Evolutionary conservation across 2,113 vertebrate genomes (phyloP), one percentile per base, ranked within the genome.

Genomic region (Macquaria australasica): DNA sequence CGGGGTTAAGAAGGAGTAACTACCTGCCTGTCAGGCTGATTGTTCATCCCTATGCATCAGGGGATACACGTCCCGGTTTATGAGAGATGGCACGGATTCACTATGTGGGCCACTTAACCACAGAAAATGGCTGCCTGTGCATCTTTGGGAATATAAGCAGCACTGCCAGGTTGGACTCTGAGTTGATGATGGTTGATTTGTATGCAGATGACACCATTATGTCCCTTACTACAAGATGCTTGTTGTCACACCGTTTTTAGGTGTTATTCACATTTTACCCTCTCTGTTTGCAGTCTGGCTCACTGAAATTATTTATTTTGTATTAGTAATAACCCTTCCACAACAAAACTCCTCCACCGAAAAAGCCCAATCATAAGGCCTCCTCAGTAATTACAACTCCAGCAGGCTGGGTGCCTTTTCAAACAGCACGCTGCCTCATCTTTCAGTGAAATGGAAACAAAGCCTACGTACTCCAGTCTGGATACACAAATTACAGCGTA

Each of bases 1-100:
- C 14, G 77, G 89, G 94, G 95, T 96, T 95, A 95, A 95, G 91
- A 86, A 94, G 90, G 92, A 94, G 92, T 93, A 94, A 95, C 91
- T 95, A 93, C 92, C 94, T 95, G 94, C 91, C 91, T 95, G 93
- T 95, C 94, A 93, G 92, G 84, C 90, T 93, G 91, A 93, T 94
- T 94, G 92, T 94, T 94, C 92, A 92, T 94, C 91, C 89, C 88
- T 90, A 86, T 94, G 89, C 93, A 93, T 93, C 90, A 86, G 89
- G 92, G 91, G 81, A 91, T 91, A 87, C 71, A 50, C 25, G 82
- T 92, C 90, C 93, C 59, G 88, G 90, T 94, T 94, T 92, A 87
- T 91, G 93, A 94, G 88, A 79, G 81, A 92, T 92, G 89, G 91
- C 12, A 70, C 59, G 25, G 77, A 82, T 82, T 82, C 59, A 67